Conservation (phyloP, 2,888 invertebrate species). For the Leucania comma region DNA sequence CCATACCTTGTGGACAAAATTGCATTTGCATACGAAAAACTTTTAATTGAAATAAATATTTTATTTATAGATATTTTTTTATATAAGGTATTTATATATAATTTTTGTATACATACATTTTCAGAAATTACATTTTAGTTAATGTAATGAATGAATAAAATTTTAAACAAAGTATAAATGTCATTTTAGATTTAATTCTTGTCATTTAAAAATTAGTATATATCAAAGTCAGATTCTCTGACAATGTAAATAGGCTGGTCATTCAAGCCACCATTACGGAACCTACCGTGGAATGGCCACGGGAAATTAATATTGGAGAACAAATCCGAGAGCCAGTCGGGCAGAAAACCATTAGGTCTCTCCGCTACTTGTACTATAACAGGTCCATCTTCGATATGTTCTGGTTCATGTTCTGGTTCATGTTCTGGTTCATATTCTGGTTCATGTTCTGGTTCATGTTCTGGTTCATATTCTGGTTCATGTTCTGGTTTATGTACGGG, state of each 20-base stretch:
- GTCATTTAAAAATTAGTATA: not conserved
- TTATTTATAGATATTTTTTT: not conserved
- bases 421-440: constrained; percentile 16
- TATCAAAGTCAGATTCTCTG: constrained; percentile 24
- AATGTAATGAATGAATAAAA: not conserved
- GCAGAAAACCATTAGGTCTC: not conserved
- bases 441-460: constrained; percentile 13
- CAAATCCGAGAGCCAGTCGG: not conserved
- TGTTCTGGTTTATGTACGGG: too few species aligned
- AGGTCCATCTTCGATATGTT: constrained; percentile 2
- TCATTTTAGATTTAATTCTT: not conserved
- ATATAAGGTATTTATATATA: not conserved
- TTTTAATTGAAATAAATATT: not conserved
- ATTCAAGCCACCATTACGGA: not conserved
- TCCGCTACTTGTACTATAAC: constrained; percentile 12
- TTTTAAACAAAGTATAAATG: not conserved
- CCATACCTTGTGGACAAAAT: too few species aligned
- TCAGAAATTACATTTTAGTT: not conserved
- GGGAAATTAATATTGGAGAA: not conserved
- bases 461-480: too few species aligned
- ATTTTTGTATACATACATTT: not conserved
- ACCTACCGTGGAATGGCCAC: constrained; percentile 12
- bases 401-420: constrained; percentile 20
- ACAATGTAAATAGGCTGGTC: constrained; percentile 34
- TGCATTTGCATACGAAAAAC: not conserved